Evolutionary conservation across 2,888 invertebrate genomes (phyloP), one percentile per base, ranked within the genome.

Genomic region (Achlya flavicornis): DNA sequence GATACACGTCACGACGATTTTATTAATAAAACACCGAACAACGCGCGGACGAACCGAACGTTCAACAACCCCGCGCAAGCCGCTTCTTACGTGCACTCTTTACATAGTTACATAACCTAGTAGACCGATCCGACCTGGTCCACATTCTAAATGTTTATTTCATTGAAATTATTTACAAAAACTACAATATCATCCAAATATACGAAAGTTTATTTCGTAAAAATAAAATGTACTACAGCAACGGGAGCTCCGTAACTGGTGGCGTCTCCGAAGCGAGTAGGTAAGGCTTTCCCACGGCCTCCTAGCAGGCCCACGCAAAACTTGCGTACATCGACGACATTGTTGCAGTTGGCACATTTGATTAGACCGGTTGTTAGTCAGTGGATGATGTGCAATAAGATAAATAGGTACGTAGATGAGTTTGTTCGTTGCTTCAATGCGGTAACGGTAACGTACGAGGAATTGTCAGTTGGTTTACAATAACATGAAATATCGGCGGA

Each of bases 1-100:
- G 89, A 90, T 90, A 89, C 88, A 86, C 91, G 91, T 91, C 91
- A 91, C 88, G 81, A 83, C 81, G 80, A 88, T 88, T 91, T 92
- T 92, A 92, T 92, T 92, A 92, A 92, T 92, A 93, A 89, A 92
- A 89, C 89, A 71, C 84, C 83, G 85, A 88, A 88, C 86, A 80
- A 80, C 81, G 81, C 81, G 84, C 86, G 80, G 83, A 76, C 86
- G 83, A 80, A 76, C 75, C 78, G 80, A 82, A 79, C 88, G 91
- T 91, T 90, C 91, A 92, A 89, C 92, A 92, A 90, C 91, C 91
- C 87, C 90, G 87, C 80, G 80, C 76, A 77, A 73, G 74, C 73
- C 75, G 81, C 79, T 78, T 80, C 80, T 81, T 85, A 85, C 82
- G 81, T 78, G 80, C 81, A 75, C 78, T 79, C 78, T 77, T 69